Evolutionary conservation across 2,113 vertebrate species (phyloP).

Genomic region (Okapia johnstoni): DNA sequence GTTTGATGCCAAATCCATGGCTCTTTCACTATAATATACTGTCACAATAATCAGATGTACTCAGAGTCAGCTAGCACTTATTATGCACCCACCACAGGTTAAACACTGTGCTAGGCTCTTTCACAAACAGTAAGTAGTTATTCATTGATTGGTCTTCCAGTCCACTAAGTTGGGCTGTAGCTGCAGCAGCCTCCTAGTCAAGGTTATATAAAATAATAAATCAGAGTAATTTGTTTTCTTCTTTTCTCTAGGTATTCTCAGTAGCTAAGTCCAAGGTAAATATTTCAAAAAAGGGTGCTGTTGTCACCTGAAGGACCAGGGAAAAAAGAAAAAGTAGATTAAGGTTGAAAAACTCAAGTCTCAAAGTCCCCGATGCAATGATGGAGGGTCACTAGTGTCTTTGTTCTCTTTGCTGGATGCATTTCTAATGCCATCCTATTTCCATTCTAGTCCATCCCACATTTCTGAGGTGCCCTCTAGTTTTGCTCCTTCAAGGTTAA

Average conservation of each 20-base stretch:
- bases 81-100: not conserved
- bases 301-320: not conserved
- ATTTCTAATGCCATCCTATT: not conserved
- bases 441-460: not conserved
- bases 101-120: not conserved
- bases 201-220: not conserved
- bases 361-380: not conserved
- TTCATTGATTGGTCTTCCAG: not conserved
- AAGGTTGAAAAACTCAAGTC: not conserved
- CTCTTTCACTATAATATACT: not conserved
- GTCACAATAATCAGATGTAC: not conserved
- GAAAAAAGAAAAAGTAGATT: slow-evolving; percentile 9
- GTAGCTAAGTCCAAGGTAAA: not conserved
- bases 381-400: not conserved
- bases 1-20: not conserved
- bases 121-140: not conserved
- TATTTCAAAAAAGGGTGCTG: slow-evolving; percentile 19
- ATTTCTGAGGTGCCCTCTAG: not conserved
- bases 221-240: not conserved
- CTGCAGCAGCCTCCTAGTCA: not conserved
- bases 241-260: not conserved
- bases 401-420: not conserved
- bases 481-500: not conserved
- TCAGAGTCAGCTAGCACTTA: not conserved
- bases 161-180: not conserved